Percentiles rank a stretch among this genome's conserved stretches.
These are phyloP conservation scores for Distichodus sexfasciatus DNA, from an alignment of 2,797 vertebrate species.

Conservation along the genomic window DNA sequence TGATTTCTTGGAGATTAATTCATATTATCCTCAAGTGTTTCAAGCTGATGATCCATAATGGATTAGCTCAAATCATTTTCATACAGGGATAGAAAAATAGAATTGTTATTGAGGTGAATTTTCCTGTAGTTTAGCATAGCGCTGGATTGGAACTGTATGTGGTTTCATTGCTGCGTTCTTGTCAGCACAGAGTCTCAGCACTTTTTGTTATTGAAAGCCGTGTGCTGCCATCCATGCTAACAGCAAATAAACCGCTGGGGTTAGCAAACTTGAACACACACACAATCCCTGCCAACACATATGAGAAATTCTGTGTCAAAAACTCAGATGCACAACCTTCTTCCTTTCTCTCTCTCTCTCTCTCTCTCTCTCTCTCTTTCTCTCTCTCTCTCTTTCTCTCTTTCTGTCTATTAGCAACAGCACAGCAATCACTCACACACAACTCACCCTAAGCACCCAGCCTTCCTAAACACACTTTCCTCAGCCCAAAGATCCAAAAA, in stretches of 20 bases:
- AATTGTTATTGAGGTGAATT: background rate
- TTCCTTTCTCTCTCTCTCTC: background rate
- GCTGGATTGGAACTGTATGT: background rate
- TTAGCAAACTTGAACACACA: constrained; percentile 27
- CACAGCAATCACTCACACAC: background rate
- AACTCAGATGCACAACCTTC: background rate
- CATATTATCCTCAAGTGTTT: background rate
- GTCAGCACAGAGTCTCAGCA: constrained; percentile 37
- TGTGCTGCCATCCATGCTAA: constrained; percentile 35
- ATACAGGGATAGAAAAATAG: background rate
- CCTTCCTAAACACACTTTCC: too few relatives aligned
- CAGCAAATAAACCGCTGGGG: constrained; percentile 32
- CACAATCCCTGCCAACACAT: constrained; percentile 3
- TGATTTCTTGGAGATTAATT: constrained; percentile 6
- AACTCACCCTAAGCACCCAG: background rate
- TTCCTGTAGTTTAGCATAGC: constrained; percentile 7
- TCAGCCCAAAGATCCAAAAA: too few relatives aligned
- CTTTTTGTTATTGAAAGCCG: constrained; percentile 41
- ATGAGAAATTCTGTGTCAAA: constrained; percentile 12
- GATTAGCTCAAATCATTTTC: background rate
- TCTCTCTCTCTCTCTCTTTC: background rate
- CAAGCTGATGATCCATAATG: constrained; percentile 5
- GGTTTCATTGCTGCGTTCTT: background rate
- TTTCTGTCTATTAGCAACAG: constrained; percentile 17
- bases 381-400: background rate